phyloP scores from a whole-genome alignment of 2,888 invertebrate species.

The Eupithecia inturbata region DNA sequence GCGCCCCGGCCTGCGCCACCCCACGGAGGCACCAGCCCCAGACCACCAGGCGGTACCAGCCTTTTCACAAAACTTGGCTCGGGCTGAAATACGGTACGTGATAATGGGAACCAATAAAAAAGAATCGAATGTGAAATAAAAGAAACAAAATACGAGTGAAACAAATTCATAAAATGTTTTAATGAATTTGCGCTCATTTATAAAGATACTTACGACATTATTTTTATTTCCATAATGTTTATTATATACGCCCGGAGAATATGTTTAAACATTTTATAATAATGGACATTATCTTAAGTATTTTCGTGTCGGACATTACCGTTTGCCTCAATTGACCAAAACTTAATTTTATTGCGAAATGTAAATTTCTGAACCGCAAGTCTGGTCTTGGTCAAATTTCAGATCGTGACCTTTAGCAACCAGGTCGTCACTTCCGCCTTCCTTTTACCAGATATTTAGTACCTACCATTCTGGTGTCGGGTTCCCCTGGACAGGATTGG shows the following conservation, averaged over 20 bases:
- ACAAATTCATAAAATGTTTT: conserved; percentile 6
- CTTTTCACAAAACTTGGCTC: conserved; percentile 76
- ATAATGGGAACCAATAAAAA: not conserved
- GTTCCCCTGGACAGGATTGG: conserved; percentile 36
- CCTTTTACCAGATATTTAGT: conserved; percentile 42
- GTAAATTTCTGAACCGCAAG: conserved; percentile 22
- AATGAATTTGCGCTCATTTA: conserved; percentile 8
- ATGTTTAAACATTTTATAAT: conserved; percentile 5
- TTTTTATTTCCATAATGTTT: conserved; percentile 2
- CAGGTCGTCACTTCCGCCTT: conserved; percentile 56
- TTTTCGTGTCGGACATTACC: conserved; percentile 16
- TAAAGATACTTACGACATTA: not conserved
- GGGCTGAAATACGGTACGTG: conserved; percentile 75
- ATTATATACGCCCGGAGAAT: not conserved
- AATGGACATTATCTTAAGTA: conserved; percentile 6
- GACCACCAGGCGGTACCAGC: conserved; percentile 68
- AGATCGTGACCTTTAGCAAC: conserved; percentile 63
- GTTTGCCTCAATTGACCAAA: conserved; percentile 18
- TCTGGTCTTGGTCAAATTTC: conserved; percentile 37
- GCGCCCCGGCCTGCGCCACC: conserved; percentile 64
- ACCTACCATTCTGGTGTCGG: conserved; percentile 40
- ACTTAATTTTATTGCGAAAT: conserved; percentile 19
- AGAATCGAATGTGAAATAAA: not conserved
- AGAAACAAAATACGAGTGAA: not conserved
- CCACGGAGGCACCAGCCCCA: conserved; percentile 58